Evolutionary conservation across 2,797 vertebrate genomes (phyloP).

Genomic region (Ceryle rudis): DNA sequence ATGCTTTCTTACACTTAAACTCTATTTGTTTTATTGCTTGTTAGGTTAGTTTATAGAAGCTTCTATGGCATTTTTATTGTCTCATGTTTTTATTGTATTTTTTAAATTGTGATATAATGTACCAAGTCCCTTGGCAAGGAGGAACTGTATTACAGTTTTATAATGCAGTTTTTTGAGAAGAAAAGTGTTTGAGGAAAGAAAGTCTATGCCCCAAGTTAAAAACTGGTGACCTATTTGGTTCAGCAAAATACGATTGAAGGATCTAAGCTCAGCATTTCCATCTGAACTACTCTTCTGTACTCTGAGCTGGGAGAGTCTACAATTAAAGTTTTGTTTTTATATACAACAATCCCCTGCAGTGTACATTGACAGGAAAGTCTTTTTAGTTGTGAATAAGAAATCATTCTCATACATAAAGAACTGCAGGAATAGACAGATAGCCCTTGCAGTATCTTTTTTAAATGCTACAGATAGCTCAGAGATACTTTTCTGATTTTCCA

Average conservation of each 20-base stretch:
- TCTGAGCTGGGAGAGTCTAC: neutral
- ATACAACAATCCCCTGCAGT: neutral
- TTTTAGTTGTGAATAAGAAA: neutral
- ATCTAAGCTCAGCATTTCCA: neutral
- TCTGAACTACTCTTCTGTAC: neutral
- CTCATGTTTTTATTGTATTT: slow-evolving; percentile 37
- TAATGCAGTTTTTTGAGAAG: neutral
- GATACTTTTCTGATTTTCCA: neutral
- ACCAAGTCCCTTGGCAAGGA: slow-evolving; percentile 31
- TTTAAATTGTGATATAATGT: slow-evolving; percentile 57
- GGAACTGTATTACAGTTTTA: neutral
- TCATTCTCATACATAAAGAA: neutral
- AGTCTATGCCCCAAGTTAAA: neutral
- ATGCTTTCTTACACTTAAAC: neutral
- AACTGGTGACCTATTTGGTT: neutral
- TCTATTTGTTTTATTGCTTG: slow-evolving; percentile 60
- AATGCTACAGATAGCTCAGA: neutral
- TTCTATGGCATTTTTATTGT: slow-evolving; percentile 41
- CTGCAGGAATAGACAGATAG: neutral
- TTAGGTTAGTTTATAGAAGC: slow-evolving; percentile 60
- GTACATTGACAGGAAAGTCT: neutral
- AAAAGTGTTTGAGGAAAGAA: neutral
- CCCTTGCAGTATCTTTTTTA: neutral
- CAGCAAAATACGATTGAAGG: neutral
- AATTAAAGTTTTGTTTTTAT: neutral